Evolutionary conservation across 2,797 vertebrate species (phyloP).

Genomic region (Bovichtus diacanthus): DNA sequence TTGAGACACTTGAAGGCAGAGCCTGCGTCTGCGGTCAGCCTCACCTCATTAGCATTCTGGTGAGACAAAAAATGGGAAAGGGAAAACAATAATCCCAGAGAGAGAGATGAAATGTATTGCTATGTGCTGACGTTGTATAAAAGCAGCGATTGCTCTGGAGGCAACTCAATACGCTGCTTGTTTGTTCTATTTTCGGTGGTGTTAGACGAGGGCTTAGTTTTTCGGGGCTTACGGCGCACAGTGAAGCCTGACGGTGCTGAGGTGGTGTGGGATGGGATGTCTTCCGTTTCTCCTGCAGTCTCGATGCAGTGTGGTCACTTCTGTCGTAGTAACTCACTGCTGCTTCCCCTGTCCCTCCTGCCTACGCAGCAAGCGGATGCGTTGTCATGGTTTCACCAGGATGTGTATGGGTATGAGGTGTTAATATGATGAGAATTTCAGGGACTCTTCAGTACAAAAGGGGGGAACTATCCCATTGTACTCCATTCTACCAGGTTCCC

Average conservation of each 20-base stretch:
- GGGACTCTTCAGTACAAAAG: constrained; percentile 12
- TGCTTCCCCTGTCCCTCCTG: constrained; percentile 21
- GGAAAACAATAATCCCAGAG: neutral
- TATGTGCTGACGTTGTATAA: constrained; percentile 8
- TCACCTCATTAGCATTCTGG: constrained; percentile 72
- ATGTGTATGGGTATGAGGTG: constrained; percentile 64
- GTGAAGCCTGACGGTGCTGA: constrained; percentile 31
- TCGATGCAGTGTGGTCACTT: constrained; percentile 58
- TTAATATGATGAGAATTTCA: constrained; percentile 35
- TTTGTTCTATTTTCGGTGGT: constrained; percentile 51
- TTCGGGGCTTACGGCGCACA: constrained; percentile 25
- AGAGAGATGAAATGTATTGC: constrained; percentile 24
- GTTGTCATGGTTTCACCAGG: constrained; percentile 74
- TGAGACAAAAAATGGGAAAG: too few species aligned
- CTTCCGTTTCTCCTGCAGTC: constrained; percentile 52
- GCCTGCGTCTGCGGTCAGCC: constrained; percentile 33
- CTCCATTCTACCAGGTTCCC: constrained; percentile 30
- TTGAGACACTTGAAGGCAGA: constrained; percentile 29
- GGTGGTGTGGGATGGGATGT: constrained; percentile 37
- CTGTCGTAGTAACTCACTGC: constrained; percentile 60
- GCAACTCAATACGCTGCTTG: constrained; percentile 52
- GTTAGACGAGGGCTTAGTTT: constrained; percentile 55
- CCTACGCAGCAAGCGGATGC: constrained; percentile 56
- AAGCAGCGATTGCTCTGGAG: constrained; percentile 23
- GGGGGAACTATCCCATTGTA: neutral